Percentiles rank a stretch among this genome's conserved stretches.
These are phyloP conservation scores for Proales similis DNA, from an alignment of 1,140 invertebrate species.

Conservation along the genomic window DNA sequence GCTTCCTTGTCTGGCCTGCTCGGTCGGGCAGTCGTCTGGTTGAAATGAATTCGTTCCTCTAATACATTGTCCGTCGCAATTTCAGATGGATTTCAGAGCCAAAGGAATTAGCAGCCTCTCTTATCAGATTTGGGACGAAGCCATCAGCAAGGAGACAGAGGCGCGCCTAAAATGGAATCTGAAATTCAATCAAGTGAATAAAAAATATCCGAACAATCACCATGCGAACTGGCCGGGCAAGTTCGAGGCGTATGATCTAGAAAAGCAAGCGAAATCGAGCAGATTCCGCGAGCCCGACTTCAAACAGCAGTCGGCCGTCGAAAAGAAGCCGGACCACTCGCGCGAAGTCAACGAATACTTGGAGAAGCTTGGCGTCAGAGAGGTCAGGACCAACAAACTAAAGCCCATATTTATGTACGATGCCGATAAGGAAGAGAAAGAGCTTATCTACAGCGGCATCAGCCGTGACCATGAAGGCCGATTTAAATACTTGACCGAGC, in stretches of 20 bases:
- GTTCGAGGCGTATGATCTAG: slow-evolving; percentile 14
- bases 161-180: slow-evolving; percentile 30
- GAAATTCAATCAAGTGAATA: neutral
- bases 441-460: slow-evolving; percentile 38
- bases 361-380: slow-evolving; percentile 12
- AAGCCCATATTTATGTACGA: slow-evolving; percentile 36
- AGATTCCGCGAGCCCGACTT: neutral
- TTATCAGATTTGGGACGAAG: slow-evolving; percentile 30
- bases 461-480: slow-evolving; percentile 37
- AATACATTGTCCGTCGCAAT: no score
- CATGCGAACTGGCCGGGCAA: neutral
- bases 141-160: slow-evolving; percentile 21
- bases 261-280: neutral
- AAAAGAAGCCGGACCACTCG: neutral
- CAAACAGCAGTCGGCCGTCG: neutral
- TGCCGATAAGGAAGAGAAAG: neutral
- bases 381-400: neutral
- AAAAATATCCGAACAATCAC: slow-evolving; percentile 22
- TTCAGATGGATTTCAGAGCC: slow-evolving; percentile 36
- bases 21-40: no score
- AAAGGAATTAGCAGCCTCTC: slow-evolving; percentile 31
- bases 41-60: no score
- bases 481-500: slow-evolving; percentile 38
- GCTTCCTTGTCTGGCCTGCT: no score
- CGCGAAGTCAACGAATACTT: slow-evolving; percentile 14